Evolutionary conservation across 1,140 invertebrate species (phyloP), one percentile per base, ranked within the genome.

Genomic region (Drosophila varians): DNA sequence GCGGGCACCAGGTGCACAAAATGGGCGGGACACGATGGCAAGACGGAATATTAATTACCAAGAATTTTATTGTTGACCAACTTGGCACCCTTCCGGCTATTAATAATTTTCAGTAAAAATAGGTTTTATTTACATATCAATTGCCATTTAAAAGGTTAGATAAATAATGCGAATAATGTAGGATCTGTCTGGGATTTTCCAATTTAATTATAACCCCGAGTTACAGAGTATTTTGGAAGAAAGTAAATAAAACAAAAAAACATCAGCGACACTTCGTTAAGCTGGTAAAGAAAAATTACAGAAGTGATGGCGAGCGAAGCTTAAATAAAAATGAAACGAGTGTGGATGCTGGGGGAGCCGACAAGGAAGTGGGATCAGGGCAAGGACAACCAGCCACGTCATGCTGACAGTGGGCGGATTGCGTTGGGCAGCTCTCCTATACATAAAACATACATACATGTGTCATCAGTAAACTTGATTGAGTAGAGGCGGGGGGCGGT

Each of bases 271-370:
- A 66, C 78, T 53, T 70, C 64, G 69, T 62, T 72, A 76, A 80
- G 51, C 79, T 57, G 40, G 40, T 45, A 1, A 53, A 74, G 45
- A 53, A 69, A 62, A 80, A 53, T 57, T 43, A 74, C 56, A 52
- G 12, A 75, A 72, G 62, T 84, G 56, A 79, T 75, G 61, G 31
- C 25, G 7, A 56, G 36, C 47, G 70, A 43, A 68, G 71, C 79
- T 86, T 84, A 84, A 84, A 71, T 56, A 54, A 56, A 75, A 61
- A 65, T 76, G 60, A 69, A 78, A 68, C 52, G 53, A 70, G 28
- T 55, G 42, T 61, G 34, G 38, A 40, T 38, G 56, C 53, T n/a
- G 47, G 34, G n/a, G 52, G 0, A 36, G 52, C 38, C 52, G 28
- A 49, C 42, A 38, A 55, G 38, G 54, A 73, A 60, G 69, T 57